Evolutionary conservation across 35 echinoderm and acorn worm species (phyloP).

Genomic region (Ophioderma brevispina): DNA sequence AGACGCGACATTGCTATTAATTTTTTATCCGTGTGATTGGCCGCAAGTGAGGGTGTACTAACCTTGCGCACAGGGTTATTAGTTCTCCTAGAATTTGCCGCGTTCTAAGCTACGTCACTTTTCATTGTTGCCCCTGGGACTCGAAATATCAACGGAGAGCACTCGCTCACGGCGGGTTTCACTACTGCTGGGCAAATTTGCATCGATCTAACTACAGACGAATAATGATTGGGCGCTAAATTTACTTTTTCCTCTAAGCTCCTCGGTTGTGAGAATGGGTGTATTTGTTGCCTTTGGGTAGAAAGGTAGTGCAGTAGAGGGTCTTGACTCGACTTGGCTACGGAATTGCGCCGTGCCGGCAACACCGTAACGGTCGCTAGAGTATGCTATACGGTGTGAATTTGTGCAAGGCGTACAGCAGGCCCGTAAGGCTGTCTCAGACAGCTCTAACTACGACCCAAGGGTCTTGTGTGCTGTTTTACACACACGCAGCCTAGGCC

Average conservation of each 20-base stretch:
- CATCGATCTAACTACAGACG: not conserved
- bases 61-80: not conserved
- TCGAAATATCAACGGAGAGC: slow-evolving; percentile 1
- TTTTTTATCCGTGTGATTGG: slow-evolving; percentile 13
- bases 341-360: not conserved
- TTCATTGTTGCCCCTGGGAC: not conserved
- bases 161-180: not conserved
- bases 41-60: not conserved
- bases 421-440: slow-evolving; percentile 3
- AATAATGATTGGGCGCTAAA: slow-evolving; percentile 10
- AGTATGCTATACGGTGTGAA: not conserved
- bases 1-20: slow-evolving; percentile 7
- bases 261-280: not conserved
- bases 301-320: not conserved
- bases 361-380: slow-evolving; percentile 5
- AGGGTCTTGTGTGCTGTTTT: not conserved
- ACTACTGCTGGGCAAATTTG: slow-evolving; percentile 12
- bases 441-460: not conserved
- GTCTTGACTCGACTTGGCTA: not conserved
- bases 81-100: not conserved
- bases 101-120: not conserved
- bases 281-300: not conserved
- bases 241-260: slow-evolving; percentile 7
- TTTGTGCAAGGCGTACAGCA: not conserved
- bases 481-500: not conserved